Base-by-base conservation (phyloP, 2,797 vertebrate species). In the Pitangus sulphuratus region DNA sequence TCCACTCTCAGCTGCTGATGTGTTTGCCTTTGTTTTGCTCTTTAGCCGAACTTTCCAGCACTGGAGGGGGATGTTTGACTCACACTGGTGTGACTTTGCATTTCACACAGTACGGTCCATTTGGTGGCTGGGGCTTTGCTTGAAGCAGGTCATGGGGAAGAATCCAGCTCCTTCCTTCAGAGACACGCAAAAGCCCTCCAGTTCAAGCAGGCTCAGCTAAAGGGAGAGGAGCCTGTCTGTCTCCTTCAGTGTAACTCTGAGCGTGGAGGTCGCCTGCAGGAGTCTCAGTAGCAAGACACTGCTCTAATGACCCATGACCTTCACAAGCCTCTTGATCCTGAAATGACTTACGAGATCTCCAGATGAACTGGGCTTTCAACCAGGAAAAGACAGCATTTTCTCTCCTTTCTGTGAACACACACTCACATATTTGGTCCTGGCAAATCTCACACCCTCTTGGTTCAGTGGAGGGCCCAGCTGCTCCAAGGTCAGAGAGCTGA, bases 121-220 rank as follows among this genome's bases (percentile, higher is more conserved):
- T 94, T 90, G 45, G 66, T 22, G 64, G 62, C 51, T 56, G 58
- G 35, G 70, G 64, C 77, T 96, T 91, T 90, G 56, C 88, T 92
- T n/a, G 68, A 77, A 91, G 76, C 44, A 87, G 86, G 60, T 93
- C 91, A 65, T 33, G 75, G 44, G 70, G 76, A 94, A 93, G 54
- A 90, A 82, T 66, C 47, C 83, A 91, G 11, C 24, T 93, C 31
- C 31, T 84, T 93, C 58, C 24, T 91, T 88, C 58, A 56, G 65
- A 88, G 57, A n/a, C 47, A 20, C 26, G 53, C 2, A 3, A 69
- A 82, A 91, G 19, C 44, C 50, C 66, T 88, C 26, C 58, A 60
- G 47, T 44, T 50, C 7, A 6, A 42, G 68, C 54, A 62, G 47
- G 28, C 17, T 83, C 66, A 35, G 57, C 17, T 61, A 66, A 30